A percentile compares a stretch with the other conserved stretches of the same genome.
Conservation (phyloP, 2,797 vertebrate species). For the Leptatherina wallacei region DNA sequence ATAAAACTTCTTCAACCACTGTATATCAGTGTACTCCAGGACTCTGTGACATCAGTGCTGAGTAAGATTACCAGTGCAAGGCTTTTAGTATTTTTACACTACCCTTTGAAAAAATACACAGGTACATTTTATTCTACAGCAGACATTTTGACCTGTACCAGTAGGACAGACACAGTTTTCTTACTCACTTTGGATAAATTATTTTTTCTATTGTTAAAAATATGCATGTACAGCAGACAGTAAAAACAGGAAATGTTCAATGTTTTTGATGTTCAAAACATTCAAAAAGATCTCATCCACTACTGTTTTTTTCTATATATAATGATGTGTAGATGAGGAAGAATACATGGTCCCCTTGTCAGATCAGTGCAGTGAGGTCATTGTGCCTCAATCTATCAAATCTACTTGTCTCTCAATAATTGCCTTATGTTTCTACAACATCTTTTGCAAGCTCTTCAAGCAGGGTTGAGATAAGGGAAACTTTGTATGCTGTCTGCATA, state of each 20-base stretch:
- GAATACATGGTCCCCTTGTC: constrained; percentile 40
- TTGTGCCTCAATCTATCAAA: constrained; percentile 48
- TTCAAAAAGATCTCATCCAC: no score
- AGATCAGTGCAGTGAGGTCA: constrained; percentile 43
- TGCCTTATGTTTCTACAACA: constrained; percentile 71
- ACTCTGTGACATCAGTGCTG: no score
- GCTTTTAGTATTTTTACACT: no score
- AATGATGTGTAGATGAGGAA: constrained; percentile 42
- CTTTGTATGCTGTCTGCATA: constrained; percentile 76
- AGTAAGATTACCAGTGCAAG: no score
- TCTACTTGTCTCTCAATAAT: constrained; percentile 63
- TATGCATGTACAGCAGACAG: neutral
- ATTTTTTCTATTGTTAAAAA: neutral
- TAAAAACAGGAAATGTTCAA: neutral
- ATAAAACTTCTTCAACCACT: no score
- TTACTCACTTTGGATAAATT: no score
- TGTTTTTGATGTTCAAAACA: no score
- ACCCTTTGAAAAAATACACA: no score
- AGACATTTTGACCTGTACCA: no score
- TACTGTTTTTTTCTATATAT: constrained; percentile 18
- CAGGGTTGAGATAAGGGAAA: constrained; percentile 47
- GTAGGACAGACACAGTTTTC: no score
- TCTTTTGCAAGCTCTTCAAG: constrained; percentile 63
- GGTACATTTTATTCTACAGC: no score
- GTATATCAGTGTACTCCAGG: no score